Conservation (phyloP, 2,113 vertebrate genomes). For the Phylloscopus trochilus region DNA sequence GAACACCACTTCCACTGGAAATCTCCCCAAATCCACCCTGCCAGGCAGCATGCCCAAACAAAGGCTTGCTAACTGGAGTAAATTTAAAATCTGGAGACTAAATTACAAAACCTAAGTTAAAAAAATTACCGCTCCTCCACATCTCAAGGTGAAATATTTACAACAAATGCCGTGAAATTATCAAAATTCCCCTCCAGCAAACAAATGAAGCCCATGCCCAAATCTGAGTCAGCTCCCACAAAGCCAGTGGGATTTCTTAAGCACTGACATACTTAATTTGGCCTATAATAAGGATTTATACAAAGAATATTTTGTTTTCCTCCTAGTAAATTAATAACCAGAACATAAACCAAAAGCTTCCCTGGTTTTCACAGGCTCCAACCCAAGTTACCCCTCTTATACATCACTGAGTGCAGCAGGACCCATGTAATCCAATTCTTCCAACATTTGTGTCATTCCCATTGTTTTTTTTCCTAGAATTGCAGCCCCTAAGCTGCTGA, state of each 20-base stretch:
- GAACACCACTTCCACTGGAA: not conserved
- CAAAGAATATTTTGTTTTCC: constrained; percentile 56
- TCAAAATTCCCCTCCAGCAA: not conserved
- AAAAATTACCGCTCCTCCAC: not conserved
- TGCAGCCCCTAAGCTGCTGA: constrained; percentile 23
- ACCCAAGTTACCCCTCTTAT: not conserved
- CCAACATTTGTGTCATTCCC: constrained; percentile 29
- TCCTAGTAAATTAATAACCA: constrained; percentile 5
- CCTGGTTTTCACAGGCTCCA: constrained; percentile 19
- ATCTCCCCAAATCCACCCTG: not conserved
- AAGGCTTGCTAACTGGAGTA: not conserved
- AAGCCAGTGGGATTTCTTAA: constrained; percentile 32
- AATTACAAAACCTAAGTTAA: not conserved
- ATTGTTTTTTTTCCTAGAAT: constrained; percentile 48
- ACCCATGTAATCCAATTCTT: constrained; percentile 23
- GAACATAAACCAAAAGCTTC: constrained; percentile 36
- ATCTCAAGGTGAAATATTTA: not conserved
- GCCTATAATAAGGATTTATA: constrained; percentile 28
- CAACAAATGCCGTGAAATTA: not conserved
- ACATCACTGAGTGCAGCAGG: constrained; percentile 3
- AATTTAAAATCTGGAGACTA: not conserved
- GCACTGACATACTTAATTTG: constrained; percentile 28
- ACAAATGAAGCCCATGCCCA: not conserved
- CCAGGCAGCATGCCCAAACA: not conserved
- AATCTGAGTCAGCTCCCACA: constrained; percentile 34